Evolutionary conservation across 2,113 vertebrate genomes (phyloP).

Genomic region (Lycaon pictus): DNA sequence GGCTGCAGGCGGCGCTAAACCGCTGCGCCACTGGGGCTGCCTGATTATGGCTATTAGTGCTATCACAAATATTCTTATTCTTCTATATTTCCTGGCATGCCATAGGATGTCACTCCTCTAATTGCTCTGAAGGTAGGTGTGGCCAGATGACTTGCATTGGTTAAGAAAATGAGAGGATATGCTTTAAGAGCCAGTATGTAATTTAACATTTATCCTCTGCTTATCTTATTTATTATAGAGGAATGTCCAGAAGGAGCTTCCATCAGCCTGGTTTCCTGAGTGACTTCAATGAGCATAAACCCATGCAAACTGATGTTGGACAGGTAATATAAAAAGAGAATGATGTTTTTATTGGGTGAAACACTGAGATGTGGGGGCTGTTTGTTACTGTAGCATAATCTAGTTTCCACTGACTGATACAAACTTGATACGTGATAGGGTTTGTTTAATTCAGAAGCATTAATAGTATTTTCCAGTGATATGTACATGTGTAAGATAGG

Average conservation of each 20-base stretch:
- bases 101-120: neutral
- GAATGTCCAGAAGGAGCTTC: neutral
- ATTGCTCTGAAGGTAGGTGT: neutral
- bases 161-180: neutral
- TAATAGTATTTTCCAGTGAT: neutral
- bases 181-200: neutral
- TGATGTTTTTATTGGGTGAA: neutral
- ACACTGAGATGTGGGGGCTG: neutral
- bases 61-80: neutral
- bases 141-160: neutral
- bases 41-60: neutral
- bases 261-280: neutral
- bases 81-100: neutral
- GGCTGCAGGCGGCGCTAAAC: too few species aligned
- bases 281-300: neutral
- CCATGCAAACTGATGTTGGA: neutral
- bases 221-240: neutral
- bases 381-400: slow-evolving; percentile 15
- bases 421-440: neutral
- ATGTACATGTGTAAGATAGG: neutral
- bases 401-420: neutral
- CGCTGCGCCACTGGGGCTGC: too few species aligned
- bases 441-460: slow-evolving; percentile 22
- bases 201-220: neutral
- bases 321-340: neutral